phyloP scores from a whole-genome alignment of 2,888 invertebrate genomes.

The Lordiphosa fenestrarum region DNA sequence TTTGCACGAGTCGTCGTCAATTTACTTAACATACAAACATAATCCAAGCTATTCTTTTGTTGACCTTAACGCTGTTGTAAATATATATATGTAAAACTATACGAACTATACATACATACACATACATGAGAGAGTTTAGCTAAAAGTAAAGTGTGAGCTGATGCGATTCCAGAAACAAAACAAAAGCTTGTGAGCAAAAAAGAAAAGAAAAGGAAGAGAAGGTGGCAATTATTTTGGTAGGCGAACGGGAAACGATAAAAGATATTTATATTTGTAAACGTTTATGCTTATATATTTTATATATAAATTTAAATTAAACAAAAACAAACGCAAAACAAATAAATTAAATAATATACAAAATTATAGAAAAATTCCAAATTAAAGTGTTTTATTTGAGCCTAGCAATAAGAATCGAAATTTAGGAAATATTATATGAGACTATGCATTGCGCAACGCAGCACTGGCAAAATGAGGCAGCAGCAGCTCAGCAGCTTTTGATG shows the following conservation, averaged over 20 bases:
- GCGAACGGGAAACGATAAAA: slow-evolving; percentile 48
- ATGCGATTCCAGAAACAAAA: slow-evolving; percentile 38
- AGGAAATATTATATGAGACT: too few relatives aligned
- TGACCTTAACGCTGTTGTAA: slow-evolving; percentile 63
- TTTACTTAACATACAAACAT: slow-evolving; percentile 50
- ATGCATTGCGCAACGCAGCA: too few relatives aligned
- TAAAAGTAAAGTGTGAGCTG: slow-evolving; percentile 43
- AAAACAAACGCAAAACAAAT: slow-evolving; percentile 33
- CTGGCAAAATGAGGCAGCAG: too few relatives aligned
- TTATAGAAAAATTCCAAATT: slow-evolving; percentile 42
- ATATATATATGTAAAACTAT: slow-evolving; percentile 49
- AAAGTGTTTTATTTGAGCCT: neutral
- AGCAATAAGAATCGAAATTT: too few relatives aligned
- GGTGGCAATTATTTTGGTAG: slow-evolving; percentile 19
- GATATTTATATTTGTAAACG: slow-evolving; percentile 69
- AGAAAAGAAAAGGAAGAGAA: slow-evolving; percentile 13
- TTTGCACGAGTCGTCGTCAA: slow-evolving; percentile 23
- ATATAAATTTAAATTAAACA: slow-evolving; percentile 50
- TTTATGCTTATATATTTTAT: slow-evolving; percentile 67
- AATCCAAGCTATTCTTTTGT: slow-evolving; percentile 53
- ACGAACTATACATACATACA: slow-evolving; percentile 18
- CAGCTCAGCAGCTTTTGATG: too few relatives aligned
- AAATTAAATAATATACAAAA: slow-evolving; percentile 43
- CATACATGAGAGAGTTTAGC: slow-evolving; percentile 42
- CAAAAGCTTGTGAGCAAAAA: slow-evolving; percentile 24